Base-by-base conservation (phyloP, 2,888 invertebrate species). In the Ischnus inquisitorius region DNA sequence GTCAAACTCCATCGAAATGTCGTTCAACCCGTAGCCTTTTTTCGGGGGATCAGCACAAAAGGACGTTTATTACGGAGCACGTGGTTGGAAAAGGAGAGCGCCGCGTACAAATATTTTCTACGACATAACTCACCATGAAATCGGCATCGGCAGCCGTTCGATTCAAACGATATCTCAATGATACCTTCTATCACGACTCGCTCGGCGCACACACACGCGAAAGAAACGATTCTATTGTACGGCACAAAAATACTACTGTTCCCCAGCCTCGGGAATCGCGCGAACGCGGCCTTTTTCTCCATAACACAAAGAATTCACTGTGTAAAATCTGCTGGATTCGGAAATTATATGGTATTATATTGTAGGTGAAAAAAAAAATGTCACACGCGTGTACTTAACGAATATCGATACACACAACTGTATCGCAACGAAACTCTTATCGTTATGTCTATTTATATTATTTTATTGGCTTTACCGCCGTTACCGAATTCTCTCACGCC, bases 161-260 rank as follows among this genome's bases (percentile, higher is more conserved):
- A 76, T 72, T 83, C 64, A 22, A 34, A 69, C 64, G 79, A 75
- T 83, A 83, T 77, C 79, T 16, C 60, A 39, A 41, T 62, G 12
- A 62, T 48, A 34, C 14, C 51, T 48, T 75, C 51, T 57, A 72
- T 74, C 78, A 34, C 34, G 14, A 10, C 3, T 51, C 67, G 14
- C 22, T 74, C 60, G n/a, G n/a, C n/a, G 46, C 16, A 19, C 3
- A 48, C 69, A 28, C 60, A 25, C 48, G 48, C 39, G 75, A 65
- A 51, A 71, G 60, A 72, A 76, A 54, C 75, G 76, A 76, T 72
- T 76, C 28, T 75, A 76, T 54, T 19, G 67, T 72, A 19, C 60
- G 48, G 72, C 60, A 83, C 75, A 69, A 83, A 83, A 83, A 83
- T 79, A 83, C 83, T 83, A 83, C 83, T 83, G 83, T 83, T 77